Base-by-base conservation (phyloP, 2,888 invertebrate genomes). In the Ennomos erosarius region DNA sequence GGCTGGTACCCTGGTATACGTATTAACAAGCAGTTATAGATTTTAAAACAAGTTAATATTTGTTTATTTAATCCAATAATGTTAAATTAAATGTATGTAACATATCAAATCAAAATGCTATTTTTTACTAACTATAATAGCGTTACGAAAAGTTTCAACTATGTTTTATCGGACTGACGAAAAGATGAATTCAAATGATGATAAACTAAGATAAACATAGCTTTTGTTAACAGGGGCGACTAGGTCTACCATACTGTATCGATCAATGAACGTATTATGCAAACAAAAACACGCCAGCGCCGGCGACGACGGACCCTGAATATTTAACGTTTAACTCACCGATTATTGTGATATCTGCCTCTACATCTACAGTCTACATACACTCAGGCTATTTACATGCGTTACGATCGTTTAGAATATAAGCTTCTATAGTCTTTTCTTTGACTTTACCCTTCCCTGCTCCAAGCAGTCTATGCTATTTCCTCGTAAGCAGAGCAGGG, bases 191-290 rank as follows among this genome's bases (percentile, higher is more conserved):
- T 59, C 67, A 70, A 73, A 73, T 66, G 59, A 68, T 69, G 65
- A 82, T 82, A 70, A 78, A 84, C 83, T 82, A 76, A 84, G 82
- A 85, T 83, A 79, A 78, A 79, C 70, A 78, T 60, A 58, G 64
- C 56, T 74, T 73, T 74, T 72, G 75, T 71, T 73, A 68, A 64
- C 65, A 62, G 63, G 55, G 55, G 44, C 64, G 53, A 16, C 16
- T 16, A 3, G 44, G 65, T 74, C 68, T 63, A 73, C 66, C 70
- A 71, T 69, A 75, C 75, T 74, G 75, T 74, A 74, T 73, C 77
- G 76, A 83, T 84, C 83, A 79, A 87, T 89, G 86, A 79, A 87
- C 88, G 85, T 86, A 88, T 91, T 81, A 92, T 91, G 84, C 84
- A 90, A 81, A 76, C 77, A 73, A 74, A 74, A 75, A 71, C 76